These are phyloP conservation scores for Hydrozoanthus tunicans DNA, from an alignment of 64 coral and sea anemone species.

Conservation along the genomic window DNA sequence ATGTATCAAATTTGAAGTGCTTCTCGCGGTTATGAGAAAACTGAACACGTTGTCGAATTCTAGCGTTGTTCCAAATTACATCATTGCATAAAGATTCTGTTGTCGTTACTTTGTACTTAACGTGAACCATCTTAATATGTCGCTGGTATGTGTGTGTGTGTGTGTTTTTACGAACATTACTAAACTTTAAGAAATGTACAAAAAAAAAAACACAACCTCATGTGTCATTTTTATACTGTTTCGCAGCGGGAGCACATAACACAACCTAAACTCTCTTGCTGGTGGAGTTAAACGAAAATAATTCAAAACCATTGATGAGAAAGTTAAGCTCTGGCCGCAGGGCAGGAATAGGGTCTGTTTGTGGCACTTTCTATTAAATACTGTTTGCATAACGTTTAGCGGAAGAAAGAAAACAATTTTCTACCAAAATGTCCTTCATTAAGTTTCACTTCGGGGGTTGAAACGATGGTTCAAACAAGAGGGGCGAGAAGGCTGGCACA, in stretches of 20 bases:
- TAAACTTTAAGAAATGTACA: background rate
- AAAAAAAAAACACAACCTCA: slow-evolving; percentile 4
- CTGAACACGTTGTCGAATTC: background rate
- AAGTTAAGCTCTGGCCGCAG: slow-evolving; percentile 34
- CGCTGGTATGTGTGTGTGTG: background rate
- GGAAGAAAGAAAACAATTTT: slow-evolving; percentile 69
- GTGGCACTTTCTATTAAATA: slow-evolving; percentile 31
- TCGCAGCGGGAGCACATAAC: slow-evolving; percentile 27
- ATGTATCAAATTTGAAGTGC: background rate
- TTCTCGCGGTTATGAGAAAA: background rate
- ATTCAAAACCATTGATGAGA: slow-evolving; percentile 23
- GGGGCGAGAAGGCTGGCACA: background rate
- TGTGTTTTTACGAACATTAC: too few relatives aligned
- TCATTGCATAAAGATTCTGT: background rate
- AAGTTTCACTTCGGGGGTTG: slow-evolving; percentile 57
- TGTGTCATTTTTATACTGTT: slow-evolving; percentile 31
- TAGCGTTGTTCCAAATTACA: background rate
- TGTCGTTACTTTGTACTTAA: background rate
- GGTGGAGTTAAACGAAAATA: slow-evolving; percentile 36
- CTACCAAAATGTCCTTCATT: slow-evolving; percentile 58
- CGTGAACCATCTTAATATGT: background rate
- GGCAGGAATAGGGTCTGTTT: slow-evolving; percentile 10
- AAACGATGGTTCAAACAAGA: slow-evolving; percentile 24
- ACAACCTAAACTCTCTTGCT: slow-evolving; percentile 13
- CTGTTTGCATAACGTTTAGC: slow-evolving; percentile 64